Evolutionary conservation across 37 sponge, comb jelly and placozoan species (phyloP), one percentile per base, ranked within the genome.

Genomic region (Theonella swinhoei): DNA sequence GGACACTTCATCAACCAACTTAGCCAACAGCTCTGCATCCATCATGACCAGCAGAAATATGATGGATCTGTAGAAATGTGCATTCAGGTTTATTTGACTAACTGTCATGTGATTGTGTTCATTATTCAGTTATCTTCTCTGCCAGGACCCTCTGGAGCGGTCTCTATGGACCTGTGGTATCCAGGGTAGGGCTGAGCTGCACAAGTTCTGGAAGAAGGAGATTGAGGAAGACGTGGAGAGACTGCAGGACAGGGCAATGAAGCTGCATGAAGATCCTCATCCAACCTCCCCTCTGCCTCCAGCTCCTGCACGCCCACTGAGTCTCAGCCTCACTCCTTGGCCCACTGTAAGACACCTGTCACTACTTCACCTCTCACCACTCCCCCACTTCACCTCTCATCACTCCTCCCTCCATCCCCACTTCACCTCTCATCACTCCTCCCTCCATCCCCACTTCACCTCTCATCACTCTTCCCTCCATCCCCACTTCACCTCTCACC

Each of bases 131-230:
- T 8, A n/a, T 29, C 73, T n/a, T 26, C 29, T 14, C 1, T 36
- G 34, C 31, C 58, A 86, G 71, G 83, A 86, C 34, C 82, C 74
- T 14, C 23, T 91, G 72, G 91, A 91, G 36, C 87, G 75, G 73
- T 80, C 82, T 31, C 79, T 91, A 34, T 42, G 76, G 40, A 76
- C 82, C 72, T 65, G 62, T 64, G 83, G 78, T 0, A 29, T 86
- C 42, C 65, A 39, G 0, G 91, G 91, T 14, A 85, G 40, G 81
- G 59, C n/a, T 0, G 83, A 36, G 26, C 74, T 91, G 41, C 77
- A 86, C 71, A 35, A 64, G 60, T 86, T 77, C 74, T 91, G 91
- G 91, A n/a, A 75, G 84, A 22, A 0, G 4, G 24, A n/a, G 24
- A 76, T 83, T 1, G 22, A 65, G 37, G 68, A 42, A 1, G 38